A percentile compares a stretch with the other conserved stretches of the same genome.
Conservation (phyloP, 2,888 invertebrate genomes). For the Metopia argyrocephala region DNA sequence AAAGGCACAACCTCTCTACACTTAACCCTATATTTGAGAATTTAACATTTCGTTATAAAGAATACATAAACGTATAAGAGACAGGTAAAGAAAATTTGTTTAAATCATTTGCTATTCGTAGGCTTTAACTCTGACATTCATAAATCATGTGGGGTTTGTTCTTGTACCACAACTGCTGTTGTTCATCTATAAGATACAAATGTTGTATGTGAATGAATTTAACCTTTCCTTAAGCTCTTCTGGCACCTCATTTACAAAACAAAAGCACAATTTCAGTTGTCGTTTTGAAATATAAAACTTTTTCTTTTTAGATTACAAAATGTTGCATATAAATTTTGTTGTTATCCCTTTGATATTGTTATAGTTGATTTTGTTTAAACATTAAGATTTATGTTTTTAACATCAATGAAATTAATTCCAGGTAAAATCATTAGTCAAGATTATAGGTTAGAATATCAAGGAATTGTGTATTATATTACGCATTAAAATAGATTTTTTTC, state of each 20-base stretch:
- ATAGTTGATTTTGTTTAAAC: conserved; percentile 33
- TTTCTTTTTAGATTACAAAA: not conserved
- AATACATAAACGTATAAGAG: no score
- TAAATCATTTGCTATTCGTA: conserved; percentile 50
- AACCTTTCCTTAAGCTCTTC: not conserved
- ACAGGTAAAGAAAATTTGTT: conserved; percentile 20
- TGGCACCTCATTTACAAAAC: not conserved
- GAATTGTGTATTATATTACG: conserved; percentile 32
- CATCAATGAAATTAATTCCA: conserved; percentile 63
- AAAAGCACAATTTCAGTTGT: conserved; percentile 16
- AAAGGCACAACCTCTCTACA: no score
- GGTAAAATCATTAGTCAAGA: conserved; percentile 62
- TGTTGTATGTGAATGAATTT: conserved; percentile 1
- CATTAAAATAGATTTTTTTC: conserved; percentile 47
- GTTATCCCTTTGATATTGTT: not conserved
- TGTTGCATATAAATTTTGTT: not conserved
- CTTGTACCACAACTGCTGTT: not conserved
- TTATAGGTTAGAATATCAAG: conserved; percentile 58
- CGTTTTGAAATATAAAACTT: conserved; percentile 9
- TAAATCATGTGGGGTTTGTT: conserved; percentile 35
- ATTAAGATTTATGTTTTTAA: conserved; percentile 60
- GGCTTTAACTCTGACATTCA: conserved; percentile 53
- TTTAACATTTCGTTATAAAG: no score
- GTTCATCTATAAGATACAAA: not conserved
- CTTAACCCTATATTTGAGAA: no score